Evolutionary conservation across 2,113 vertebrate genomes (phyloP), one percentile per base, ranked within the genome.

Genomic region (Scolopax mira): DNA sequence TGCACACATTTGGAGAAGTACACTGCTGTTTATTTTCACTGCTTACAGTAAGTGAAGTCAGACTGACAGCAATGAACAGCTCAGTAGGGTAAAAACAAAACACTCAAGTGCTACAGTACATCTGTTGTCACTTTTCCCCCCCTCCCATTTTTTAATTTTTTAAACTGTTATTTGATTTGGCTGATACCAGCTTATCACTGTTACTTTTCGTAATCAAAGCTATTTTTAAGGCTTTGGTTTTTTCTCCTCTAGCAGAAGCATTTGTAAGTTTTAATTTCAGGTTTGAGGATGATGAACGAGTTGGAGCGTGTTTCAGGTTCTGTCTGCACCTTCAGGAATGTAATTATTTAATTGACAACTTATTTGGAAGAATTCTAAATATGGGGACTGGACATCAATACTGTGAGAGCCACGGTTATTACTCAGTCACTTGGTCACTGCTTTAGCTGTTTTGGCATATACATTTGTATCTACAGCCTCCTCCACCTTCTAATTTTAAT

Each of bases 1-100:
- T 71, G 72, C 28, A 78, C 75, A 74, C 41, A 67, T 49, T 60
- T 62, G 65, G 12, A n/a, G 27, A 51, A 72, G 78, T 21, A n/a
- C 86, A 81, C 69, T 80, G 79, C 73, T 48, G 94, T 66, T 91
- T 66, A 70, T 95, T 95, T 90, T 69, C 75, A 69, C 57, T 88
- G 46, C 75, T 77, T 31, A 49, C 89, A 72, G 71, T 12, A 37
- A 85, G 52, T 6, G 62, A 92, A 61, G 79, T 72, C 73, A 94
- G 83, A 58, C 72, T 41, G 82, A 69, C n/a, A 61, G 85, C 88
- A 79, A 52, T 21, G 61, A 94, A 57, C 6, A 79, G 73, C 88
- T 79, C 91, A 65, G 41, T 6, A 89, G 94, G 80, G 61, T n/a
- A 90, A 91, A 70, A 86, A 25, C 67, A 48, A 55, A 64, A 79